Conservation (phyloP, 2,888 invertebrate genomes). For the Agrotis ipsilon region DNA sequence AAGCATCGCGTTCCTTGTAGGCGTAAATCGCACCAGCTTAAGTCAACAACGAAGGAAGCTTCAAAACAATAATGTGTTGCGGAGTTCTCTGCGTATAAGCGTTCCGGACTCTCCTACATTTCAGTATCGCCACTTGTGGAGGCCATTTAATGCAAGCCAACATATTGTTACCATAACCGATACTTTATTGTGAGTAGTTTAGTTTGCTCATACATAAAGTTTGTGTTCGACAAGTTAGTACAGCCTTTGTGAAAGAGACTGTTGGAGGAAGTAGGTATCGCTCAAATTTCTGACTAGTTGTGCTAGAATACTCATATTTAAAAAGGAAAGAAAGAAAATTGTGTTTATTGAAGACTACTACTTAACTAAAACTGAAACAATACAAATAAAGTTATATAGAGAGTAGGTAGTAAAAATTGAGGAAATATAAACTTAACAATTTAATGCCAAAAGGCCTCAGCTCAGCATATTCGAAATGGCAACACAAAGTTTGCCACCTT, state of each 20-base stretch:
- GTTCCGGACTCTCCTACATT: neutral
- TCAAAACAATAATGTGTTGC: neutral
- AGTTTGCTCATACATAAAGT: conserved; percentile 10
- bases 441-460: too few species aligned
- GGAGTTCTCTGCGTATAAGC: neutral
- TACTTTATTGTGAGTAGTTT: conserved; percentile 5
- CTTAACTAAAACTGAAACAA: too few species aligned
- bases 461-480: too few species aligned
- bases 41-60: neutral
- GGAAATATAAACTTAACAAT: too few species aligned
- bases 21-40: neutral
- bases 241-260: neutral
- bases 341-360: too few species aligned
- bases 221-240: conserved; percentile 1
- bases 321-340: too few species aligned
- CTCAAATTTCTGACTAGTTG: neutral
- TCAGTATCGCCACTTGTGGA: conserved; percentile 15
- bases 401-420: too few species aligned
- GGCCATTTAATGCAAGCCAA: conserved; percentile 6
- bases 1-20: too few species aligned
- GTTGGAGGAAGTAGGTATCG: neutral
- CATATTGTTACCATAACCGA: conserved; percentile 15
- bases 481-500: too few species aligned
- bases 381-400: too few species aligned
- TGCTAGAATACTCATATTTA: too few species aligned